phyloP scores from a whole-genome alignment of 2,797 vertebrate species.

The Pseudochirops cupreus region DNA sequence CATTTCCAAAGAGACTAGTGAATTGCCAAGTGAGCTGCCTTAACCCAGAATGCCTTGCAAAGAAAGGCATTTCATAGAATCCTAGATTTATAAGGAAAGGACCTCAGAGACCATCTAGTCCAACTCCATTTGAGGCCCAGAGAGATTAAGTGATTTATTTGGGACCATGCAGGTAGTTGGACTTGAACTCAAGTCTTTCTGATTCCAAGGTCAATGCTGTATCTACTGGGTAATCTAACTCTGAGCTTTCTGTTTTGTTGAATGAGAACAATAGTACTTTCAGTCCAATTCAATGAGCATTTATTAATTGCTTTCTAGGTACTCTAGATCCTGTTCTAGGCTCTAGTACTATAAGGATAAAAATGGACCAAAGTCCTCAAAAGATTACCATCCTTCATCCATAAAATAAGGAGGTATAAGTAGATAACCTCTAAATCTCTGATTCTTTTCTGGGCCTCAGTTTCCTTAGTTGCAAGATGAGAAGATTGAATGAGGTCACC shows the following conservation, averaged over 20 bases:
- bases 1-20: neutral
- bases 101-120: neutral
- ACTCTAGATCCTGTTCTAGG: too few relatives aligned
- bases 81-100: neutral
- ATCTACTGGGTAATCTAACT: neutral
- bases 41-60: constrained; percentile 32
- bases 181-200: neutral
- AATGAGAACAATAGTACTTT: too few relatives aligned
- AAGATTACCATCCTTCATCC: neutral
- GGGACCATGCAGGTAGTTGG: neutral
- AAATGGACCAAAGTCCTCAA: neutral
- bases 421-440: neutral
- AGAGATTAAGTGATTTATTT: neutral
- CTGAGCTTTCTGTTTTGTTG: neutral
- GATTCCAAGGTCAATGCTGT: neutral
- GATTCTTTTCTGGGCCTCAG: neutral
- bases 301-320: too few relatives aligned
- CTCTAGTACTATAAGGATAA: neutral
- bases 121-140: neutral
- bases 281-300: too few relatives aligned
- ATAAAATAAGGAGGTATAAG: neutral
- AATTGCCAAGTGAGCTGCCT: constrained; percentile 24
- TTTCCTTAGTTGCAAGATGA: neutral
- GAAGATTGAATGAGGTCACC: neutral
- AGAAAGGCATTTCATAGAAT: neutral